Percentiles rank a stretch among this genome's conserved stretches.
These are phyloP conservation scores for Micrastur ruficollis DNA, from an alignment of 2,797 vertebrate species.

Conservation along the genomic window DNA sequence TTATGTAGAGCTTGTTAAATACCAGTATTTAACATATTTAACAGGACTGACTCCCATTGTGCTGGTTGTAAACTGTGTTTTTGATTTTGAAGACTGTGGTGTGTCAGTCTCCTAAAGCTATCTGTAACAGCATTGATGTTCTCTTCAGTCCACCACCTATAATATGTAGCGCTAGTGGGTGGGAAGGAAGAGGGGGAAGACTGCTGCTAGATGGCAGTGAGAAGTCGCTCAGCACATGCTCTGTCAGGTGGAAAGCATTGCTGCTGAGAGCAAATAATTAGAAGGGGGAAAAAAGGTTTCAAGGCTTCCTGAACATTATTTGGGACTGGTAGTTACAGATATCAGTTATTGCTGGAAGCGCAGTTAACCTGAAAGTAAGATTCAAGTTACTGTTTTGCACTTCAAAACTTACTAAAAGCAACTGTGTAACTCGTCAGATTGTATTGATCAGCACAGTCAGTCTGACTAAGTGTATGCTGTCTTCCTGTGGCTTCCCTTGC, in stretches of 20 bases:
- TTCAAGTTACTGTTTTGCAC: background rate
- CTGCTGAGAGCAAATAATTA: background rate
- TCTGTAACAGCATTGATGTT: background rate
- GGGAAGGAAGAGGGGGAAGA: background rate
- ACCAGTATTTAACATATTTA: background rate
- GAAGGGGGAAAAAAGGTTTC: background rate
- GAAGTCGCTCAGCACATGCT: accelerated
- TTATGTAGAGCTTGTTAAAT: background rate
- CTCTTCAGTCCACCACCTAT: background rate
- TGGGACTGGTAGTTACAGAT: background rate
- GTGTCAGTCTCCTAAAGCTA: background rate
- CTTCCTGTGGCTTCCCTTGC: background rate
- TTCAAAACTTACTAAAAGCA: background rate
- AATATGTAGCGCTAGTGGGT: background rate
- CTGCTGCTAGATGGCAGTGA: background rate
- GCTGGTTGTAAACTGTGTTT: background rate
- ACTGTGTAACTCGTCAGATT: background rate
- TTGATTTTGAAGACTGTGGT: background rate
- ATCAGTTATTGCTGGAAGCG: background rate
- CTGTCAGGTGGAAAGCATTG: background rate
- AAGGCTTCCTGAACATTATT: background rate
- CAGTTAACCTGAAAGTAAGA: background rate
- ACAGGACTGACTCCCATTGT: background rate
- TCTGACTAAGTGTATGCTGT: background rate
- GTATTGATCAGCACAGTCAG: background rate